Base-by-base conservation (phyloP, 53 echinoderm and acorn worm species). In the Zoroaster sp. region DNA sequence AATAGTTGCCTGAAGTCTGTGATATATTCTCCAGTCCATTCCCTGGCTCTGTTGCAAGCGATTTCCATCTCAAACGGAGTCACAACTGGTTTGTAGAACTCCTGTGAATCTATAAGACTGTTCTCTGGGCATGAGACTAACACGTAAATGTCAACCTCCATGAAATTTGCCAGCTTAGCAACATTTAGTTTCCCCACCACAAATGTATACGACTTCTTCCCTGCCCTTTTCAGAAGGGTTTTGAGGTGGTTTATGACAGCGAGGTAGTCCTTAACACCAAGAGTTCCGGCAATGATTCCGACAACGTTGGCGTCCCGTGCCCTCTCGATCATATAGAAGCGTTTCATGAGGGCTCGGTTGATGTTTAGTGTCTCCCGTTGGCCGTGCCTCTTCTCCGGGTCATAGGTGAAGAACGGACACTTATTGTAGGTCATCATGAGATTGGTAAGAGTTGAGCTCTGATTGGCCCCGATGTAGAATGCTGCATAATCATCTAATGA, bases 61-160 rank as follows among this genome's bases (percentile, higher is more conserved):
- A 99, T 75, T 73, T 99, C 99, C 96, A 99, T 94, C 88, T 99
- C 99, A 87, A 88, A 99, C 0, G 99, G 99, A 4, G 99, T 99
- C 17, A 99, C 94, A 5, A 99, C 94, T 4, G 99, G 99, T 28
- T 93, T 90, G 81, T 99, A 99, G 65, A 96, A 99, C 72, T 99
- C 99, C 66, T 89, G 87, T 7, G 91, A 93, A 39, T 99, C 99
- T 1, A 99, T 63, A 25, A 99, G 72, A 14, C 94, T 96, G 80
- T 96, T 96, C 91, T 99, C 99, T 4, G 94, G 99, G 65, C 99
- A 99, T 17, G 99, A 91, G 35, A 99, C 99, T 34, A 99, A 77
- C 33, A 94, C 99, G 72, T 91, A 99, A 35, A 94, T 90, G n/a
- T 99, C 94, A 36, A 99, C 94, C 76, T 99, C 99, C 89, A 90